phyloP scores from a whole-genome alignment of 2,113 vertebrate species.

The Rana temporaria region DNA sequence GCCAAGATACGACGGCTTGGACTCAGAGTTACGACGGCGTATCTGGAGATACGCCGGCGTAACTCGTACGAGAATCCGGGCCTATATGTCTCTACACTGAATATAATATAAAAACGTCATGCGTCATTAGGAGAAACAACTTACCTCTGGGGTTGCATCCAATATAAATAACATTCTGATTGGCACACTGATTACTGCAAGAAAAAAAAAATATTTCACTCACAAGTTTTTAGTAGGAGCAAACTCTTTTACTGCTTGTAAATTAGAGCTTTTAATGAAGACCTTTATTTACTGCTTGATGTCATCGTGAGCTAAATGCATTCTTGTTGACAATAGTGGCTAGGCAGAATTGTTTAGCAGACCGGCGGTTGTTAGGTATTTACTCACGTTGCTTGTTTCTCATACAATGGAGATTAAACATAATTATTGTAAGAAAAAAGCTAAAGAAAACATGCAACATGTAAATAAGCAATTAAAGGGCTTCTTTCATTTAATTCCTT shows the following conservation, averaged over 20 bases:
- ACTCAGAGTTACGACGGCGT: too few relatives aligned
- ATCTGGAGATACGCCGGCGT: too few relatives aligned
- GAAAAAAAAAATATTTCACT: conserved; percentile 56
- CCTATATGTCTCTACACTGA: too few relatives aligned
- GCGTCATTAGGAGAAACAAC: conserved; percentile 59
- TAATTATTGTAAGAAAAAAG: neutral
- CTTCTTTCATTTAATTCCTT: too few relatives aligned
- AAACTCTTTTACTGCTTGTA: neutral
- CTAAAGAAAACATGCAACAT: neutral
- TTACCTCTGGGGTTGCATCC: conserved; percentile 83
- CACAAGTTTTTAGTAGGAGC: neutral
- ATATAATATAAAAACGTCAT: too few relatives aligned
- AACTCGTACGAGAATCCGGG: too few relatives aligned
- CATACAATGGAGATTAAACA: neutral
- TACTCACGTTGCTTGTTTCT: neutral
- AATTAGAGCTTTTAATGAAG: neutral
- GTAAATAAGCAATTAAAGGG: neutral
- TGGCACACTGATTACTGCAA: conserved; percentile 79
- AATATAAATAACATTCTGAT: conserved; percentile 73
- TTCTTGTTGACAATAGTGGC: neutral
- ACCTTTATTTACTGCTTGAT: neutral
- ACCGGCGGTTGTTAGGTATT: neutral
- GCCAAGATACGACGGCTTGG: too few relatives aligned
- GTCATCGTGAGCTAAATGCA: neutral
- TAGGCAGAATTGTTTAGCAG: neutral